Base-by-base conservation (phyloP, 1,140 invertebrate species). In the Platyura marginata region DNA sequence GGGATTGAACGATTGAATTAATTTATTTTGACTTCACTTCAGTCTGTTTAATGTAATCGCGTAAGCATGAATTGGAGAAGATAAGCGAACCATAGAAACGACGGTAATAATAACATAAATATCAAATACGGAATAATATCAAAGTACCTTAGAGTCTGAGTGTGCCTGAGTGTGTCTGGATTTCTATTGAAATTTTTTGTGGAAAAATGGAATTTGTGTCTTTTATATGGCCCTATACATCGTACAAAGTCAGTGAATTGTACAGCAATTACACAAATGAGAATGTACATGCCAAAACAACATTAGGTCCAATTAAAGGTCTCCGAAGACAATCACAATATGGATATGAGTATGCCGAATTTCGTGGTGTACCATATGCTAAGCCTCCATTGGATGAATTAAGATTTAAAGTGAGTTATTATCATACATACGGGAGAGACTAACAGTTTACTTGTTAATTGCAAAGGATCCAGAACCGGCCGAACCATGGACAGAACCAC, bases 301-400 rank as follows among this genome's bases (percentile, higher is more conserved):
- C 48, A 32, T 57, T 55, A 36, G 57, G 57, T 1, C 52, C 54
- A 21, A 50, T 62, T 1, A 54, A 61, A 36, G 61, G 60, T 0
- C 49, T 54, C 13, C 55, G 58, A 47, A 50, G 54, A 5, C 54
- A 51, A 41, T 59, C 58, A 18, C 51, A 52, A 20, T 55, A 54
- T 36, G 59, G 57, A 8, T 50, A 54, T 44, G 45, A 51, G 5
- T 67, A 57, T 45, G 59, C 57, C 41, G 61, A 57, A n/a, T 68
- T 64, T 44, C 51, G 63, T 49, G 67, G 70, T 3, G 76, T 81
- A 46, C 79, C 79, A 3, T 80, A 68, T 55, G 76, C 74, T 13
- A 68, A 73, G 49, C 75, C 79, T 1, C 79, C 78, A 0, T 19
- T 79, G 3, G 73, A 70, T 1, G 59, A 72, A 11, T 51, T 76